Evolutionary conservation across 2,888 invertebrate genomes (phyloP), one percentile per base, ranked within the genome.

Genomic region (Drosophila affinis): DNA sequence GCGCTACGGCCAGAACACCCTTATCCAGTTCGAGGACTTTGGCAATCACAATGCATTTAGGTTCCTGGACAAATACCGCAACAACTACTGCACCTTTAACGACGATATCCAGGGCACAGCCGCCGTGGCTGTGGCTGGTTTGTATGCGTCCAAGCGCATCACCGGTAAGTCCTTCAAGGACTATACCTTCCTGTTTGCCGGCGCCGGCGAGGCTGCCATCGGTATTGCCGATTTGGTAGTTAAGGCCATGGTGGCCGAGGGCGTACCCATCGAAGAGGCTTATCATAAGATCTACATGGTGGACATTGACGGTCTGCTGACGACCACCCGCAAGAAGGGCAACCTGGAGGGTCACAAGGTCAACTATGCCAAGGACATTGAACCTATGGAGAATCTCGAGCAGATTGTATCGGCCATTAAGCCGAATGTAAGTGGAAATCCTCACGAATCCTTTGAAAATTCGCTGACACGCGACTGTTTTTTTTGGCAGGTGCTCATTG

Each of bases 41-140:
- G 99, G 97, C 47, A 97, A 99, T 88, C 95, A 96, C 87, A 99
- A 99, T 93, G 99, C 99, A n/a, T 98, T 98, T 92, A 95, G 97
- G 52, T 95, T 99, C 76, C 93, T 99, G 67, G 96, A 96, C 88
- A 98, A 97, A 92, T 99, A 98, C 93, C 94, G 98, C 70, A 93
- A 96, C 88, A 94, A 94, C 77, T 99, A 98, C 92, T 99, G 99
- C 92, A 98, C 98, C 24, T 99, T 99, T 93, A 99, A 99, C 92
- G 99, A 99, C 90, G 99, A 99, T 90, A 99, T 99, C 89, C 99
- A 99, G 92, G 98, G 99, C 79, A 98, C 99, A 0, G 99, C 99
- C 3, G 95, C 97, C 32, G 99, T 99, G 0, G 98, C 98, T 9
- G 97, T 99, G 3, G 98, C 98, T 7, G 99, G 99, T 0, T 93